Base-by-base conservation (phyloP, 2,888 invertebrate species). In the Limnephilus rhombicus region DNA sequence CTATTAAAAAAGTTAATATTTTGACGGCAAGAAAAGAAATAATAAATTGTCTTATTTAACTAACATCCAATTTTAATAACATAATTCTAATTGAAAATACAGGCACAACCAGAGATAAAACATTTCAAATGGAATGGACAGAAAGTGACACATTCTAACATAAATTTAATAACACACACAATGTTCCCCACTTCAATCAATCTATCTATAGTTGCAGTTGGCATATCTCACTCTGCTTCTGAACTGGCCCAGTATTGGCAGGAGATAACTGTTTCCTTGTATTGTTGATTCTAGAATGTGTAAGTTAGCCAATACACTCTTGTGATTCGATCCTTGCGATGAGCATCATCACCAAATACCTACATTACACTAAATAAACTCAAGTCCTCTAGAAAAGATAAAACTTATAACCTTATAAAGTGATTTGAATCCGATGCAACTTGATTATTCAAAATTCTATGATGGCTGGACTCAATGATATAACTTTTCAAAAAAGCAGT, bases 71-170 rank as follows among this genome's bases (percentile, higher is more conserved):
- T 68, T 68, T 24, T 68, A 68, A 68, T 7, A 68, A 68, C 68
- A 68, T 68, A 68, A 53, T 68, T 68, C 68, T 68, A 68, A 18
- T 68, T 68, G 68, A 24, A 68, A 68, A 68, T 24, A 68, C 68
- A 68, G 68, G 68, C 68, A 68, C 68, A 68, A 68, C 68, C 68
- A 68, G 68, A 68, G 68, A 68, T 68, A 68, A 68, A 68, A 68
- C 24, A 68, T 68, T 68, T 68, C 68, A 68, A 68, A 68, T 68
- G 68, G 68, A 68, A 68, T 68, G 68, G 68, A 68, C 68, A 68
- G 68, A n/a, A 68, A 24, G 68, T 68, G 68, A 68, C 68, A n/a
- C 68, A 68, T 68, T 68, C 68, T 68, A 68, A 68, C 68, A 24
- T 68, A 24, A 68, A 68, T 68, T 68, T 68, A 68, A n/a, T 68